phyloP scores from a whole-genome alignment of 2,888 invertebrate genomes.

The Trilocha varians region DNA sequence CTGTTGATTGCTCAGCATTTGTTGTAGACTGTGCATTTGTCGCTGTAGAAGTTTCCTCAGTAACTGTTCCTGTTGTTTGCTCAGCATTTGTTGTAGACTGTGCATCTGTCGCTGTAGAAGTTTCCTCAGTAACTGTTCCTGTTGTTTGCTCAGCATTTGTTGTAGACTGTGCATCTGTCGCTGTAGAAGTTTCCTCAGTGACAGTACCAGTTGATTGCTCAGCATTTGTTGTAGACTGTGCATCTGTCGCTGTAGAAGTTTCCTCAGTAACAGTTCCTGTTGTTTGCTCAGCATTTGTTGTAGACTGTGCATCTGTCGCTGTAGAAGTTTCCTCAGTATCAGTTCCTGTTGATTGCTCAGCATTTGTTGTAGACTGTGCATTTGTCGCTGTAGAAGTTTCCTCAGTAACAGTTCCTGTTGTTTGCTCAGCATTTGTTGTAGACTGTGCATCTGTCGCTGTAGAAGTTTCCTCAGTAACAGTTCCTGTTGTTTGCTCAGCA shows the following conservation, averaged over 20 bases:
- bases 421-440: background rate
- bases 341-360: background rate
- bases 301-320: background rate
- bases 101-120: background rate
- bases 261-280: background rate
- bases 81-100: background rate
- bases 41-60: background rate
- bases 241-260: background rate
- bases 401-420: background rate
- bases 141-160: background rate
- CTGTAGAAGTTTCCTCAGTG: too few species aligned
- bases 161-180: background rate
- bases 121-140: background rate
- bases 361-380: background rate
- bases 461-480: background rate
- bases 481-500: background rate
- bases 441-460: background rate
- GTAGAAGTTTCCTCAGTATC: background rate
- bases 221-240: background rate
- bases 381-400: background rate
- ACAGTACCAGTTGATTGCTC: background rate
- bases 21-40: background rate
- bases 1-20: background rate
- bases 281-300: background rate
- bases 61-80: background rate